Base-by-base conservation (phyloP, 2,888 invertebrate species). In the Axea sp. region DNA sequence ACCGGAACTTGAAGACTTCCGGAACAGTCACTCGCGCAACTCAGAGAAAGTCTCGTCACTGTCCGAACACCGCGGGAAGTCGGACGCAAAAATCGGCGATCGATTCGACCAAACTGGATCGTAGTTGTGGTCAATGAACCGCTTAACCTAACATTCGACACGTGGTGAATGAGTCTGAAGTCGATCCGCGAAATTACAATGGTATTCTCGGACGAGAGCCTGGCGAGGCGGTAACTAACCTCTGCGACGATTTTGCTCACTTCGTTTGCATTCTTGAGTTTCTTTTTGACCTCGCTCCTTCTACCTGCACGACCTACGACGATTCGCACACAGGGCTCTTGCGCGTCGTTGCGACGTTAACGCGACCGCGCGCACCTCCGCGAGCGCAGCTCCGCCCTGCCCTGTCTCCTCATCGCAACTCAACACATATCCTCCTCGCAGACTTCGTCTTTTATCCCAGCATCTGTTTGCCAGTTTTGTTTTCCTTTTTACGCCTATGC, bases 351-450 rank as follows among this genome's bases (percentile, higher is more conserved):
- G 77, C 77, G 75, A 60, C 75, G 76, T 77, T 76, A 65, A 76
- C 77, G 71, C 74, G 75, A 19, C 57, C 78, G 82, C 84, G 86
- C 86, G 86, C 86, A 85, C 82, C 84, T 82, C 79, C 81, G 73
- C 79, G 79, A 79, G 85, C 85, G 84, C 86, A 85, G 85, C 86
- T 84, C 85, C 86, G 84, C 86, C 86, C 85, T 84, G 73, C 75
- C 67, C 55, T 55, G 69, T 49, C 72, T 53, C 43, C 37, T 64
- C 41, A 35, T 51, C 41, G 51, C 49, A 51, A 43, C 59, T 39
- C 47, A 31, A 55, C 51, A 33, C 35, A 49, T 49, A 62, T 69
- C 55, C 53, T 35, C n/a, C n/a, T n/a, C 33, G 37, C 11, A 33
- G 49, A 55, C 22, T 37, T 41, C 22, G 31, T 57, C 17, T 35